phyloP scores from a whole-genome alignment of 2,888 invertebrate genomes.

The Bugula neritina region DNA sequence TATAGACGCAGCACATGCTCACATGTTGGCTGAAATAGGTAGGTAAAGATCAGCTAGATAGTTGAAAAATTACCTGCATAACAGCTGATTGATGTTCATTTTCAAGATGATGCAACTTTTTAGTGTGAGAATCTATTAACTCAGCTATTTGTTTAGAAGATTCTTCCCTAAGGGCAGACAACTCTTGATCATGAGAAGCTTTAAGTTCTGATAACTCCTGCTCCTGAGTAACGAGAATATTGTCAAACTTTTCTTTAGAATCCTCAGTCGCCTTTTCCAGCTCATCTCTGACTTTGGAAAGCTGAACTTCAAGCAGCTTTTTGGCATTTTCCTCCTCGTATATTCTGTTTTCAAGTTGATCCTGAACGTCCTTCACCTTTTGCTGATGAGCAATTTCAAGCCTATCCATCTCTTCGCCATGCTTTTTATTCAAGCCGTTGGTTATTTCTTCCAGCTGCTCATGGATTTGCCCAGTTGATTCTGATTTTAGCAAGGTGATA shows the following conservation, averaged over 20 bases:
- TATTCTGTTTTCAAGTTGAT: background rate
- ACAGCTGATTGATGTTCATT: background rate
- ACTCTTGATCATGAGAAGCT: conserved; percentile 1
- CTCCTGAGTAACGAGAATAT: background rate
- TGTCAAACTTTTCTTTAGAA: background rate
- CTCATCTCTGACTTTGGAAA: background rate
- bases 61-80: too few relatives aligned
- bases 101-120: background rate
- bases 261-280: background rate
- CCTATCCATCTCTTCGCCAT: background rate
- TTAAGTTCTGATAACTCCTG: conserved; percentile 6
- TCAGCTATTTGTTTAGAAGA: background rate
- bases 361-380: background rate
- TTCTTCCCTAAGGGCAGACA: background rate
- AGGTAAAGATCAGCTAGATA: too few relatives aligned
- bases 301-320: background rate
- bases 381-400: background rate
- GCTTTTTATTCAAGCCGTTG: background rate
- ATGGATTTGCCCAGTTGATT: conserved; percentile 4
- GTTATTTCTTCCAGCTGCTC: background rate
- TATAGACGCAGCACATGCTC: too few relatives aligned
- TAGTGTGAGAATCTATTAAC: background rate
- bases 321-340: background rate
- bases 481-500: background rate
- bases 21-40: too few relatives aligned